These are phyloP conservation scores for Dicyrtomina minuta DNA, from an alignment of 2,888 invertebrate genomes.

Conservation along the genomic window DNA sequence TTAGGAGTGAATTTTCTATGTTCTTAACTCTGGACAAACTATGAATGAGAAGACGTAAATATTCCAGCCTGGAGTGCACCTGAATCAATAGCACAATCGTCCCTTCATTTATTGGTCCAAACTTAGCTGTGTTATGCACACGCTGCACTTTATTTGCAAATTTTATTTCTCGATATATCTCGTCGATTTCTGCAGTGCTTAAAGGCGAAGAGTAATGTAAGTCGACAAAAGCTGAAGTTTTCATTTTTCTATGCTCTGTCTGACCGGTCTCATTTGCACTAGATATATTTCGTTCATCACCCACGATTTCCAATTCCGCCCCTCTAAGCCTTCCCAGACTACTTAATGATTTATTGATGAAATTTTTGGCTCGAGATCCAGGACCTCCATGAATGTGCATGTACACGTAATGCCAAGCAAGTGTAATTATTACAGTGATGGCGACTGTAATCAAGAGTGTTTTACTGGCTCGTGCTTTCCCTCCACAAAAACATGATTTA, in stretches of 20 bases:
- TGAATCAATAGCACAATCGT: conserved; percentile 79
- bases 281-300: conserved; percentile 9
- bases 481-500: no score
- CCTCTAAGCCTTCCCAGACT: no score
- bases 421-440: no score
- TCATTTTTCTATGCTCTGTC: conserved; percentile 47
- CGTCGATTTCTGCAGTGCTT: conserved; percentile 47
- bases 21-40: conserved; percentile 86
- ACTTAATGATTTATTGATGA: no score
- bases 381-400: no score
- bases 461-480: no score
- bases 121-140: conserved; percentile 83
- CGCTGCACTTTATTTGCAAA: conserved; percentile 59
- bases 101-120: conserved; percentile 81
- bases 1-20: conserved; percentile 82
- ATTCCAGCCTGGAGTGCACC: conserved; percentile 92
- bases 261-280: conserved; percentile 35
- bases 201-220: conserved; percentile 46
- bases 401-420: no score
- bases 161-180: conserved; percentile 45
- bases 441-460: no score
- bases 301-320: not conserved
- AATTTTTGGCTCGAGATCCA: no score
- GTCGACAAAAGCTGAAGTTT: conserved; percentile 52
- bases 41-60: conserved; percentile 89